Base-by-base conservation (phyloP, 2,113 vertebrate genomes). In the Chinchilla lanigera region DNA sequence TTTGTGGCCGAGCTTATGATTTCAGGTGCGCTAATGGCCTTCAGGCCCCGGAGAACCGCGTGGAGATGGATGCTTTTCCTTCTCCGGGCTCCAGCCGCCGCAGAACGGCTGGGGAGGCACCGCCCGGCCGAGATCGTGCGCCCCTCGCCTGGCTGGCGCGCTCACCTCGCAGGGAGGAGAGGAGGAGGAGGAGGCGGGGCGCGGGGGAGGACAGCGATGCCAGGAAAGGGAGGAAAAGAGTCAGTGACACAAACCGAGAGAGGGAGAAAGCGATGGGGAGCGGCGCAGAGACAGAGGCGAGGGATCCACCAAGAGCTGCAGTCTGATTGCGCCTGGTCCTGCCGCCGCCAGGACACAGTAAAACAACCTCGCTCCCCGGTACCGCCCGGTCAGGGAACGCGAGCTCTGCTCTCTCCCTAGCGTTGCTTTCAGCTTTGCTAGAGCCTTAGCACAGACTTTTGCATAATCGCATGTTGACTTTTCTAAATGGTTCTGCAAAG, bases 21-120 rank as follows among this genome's bases (percentile, higher is more conserved):
- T 99, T 98, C 99, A 99, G 99, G 99, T 99, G 99, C 97, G 98
- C 97, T 98, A 98, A 98, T 98, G 98, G 98, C 97, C 98, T 98
- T 93, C 97, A 98, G 97, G 98, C 83, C 61, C 50, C 97, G 98
- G 98, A 97, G 95, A 96, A 93, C 78, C 52, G 86, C 22, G 90
- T n/a, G 93, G 86, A 97, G 98, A 95, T 85, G 24, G 90, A 44
- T 82, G 97, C 88, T 93, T 96, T 83, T 93, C 96, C 95, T 93
- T 86, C 97, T 96, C 94, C 41, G 80, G 92, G 90, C 69, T 94
- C 91, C 93, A 52, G 96, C 90, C 28, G 83, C 96, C 65, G 61
- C 89, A 71, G 71, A 97, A 90, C 7, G 98, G 83, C 89, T 75
- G 96, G 82, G 38, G 84, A 96, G 65, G 33, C 75, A 41, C 65